Evolutionary conservation across 2,113 vertebrate genomes (phyloP).

Genomic region (Takifugu flavidus): DNA sequence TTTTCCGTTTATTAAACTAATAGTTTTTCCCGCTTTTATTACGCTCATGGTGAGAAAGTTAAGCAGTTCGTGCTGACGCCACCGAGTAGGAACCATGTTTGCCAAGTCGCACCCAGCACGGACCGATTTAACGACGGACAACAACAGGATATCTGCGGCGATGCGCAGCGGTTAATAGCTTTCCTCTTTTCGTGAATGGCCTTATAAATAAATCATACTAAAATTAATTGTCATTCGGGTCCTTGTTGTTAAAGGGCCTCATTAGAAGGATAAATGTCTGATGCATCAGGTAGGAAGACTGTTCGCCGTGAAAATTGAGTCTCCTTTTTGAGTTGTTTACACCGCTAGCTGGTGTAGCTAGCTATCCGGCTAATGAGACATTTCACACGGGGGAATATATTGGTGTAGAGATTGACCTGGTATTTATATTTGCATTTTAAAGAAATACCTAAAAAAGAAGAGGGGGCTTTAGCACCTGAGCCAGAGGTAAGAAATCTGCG

Average conservation of each 20-base stretch:
- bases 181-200: neutral
- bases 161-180: neutral
- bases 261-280: constrained; percentile 73
- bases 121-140: constrained; percentile 25
- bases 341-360: neutral
- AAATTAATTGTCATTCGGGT: neutral
- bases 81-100: constrained; percentile 31
- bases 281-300: constrained; percentile 62
- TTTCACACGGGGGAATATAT: neutral
- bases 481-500: constrained; percentile 50
- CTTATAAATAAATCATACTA: neutral
- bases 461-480: constrained; percentile 54
- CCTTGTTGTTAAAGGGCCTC: constrained; percentile 6
- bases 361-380: neutral
- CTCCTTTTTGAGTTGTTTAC: neutral
- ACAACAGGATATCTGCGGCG: too few relatives aligned
- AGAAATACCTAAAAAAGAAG: constrained; percentile 60
- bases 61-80: neutral
- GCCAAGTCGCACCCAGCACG: constrained; percentile 19
- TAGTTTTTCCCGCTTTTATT: too few relatives aligned
- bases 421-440: constrained; percentile 19
- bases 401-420: neutral
- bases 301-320: neutral
- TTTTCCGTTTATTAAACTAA: too few relatives aligned
- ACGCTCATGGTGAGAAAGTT: too few relatives aligned